Conservation (phyloP, 37 sponge, comb jelly and placozoan species). For the Cliona cf. orientalis region DNA sequence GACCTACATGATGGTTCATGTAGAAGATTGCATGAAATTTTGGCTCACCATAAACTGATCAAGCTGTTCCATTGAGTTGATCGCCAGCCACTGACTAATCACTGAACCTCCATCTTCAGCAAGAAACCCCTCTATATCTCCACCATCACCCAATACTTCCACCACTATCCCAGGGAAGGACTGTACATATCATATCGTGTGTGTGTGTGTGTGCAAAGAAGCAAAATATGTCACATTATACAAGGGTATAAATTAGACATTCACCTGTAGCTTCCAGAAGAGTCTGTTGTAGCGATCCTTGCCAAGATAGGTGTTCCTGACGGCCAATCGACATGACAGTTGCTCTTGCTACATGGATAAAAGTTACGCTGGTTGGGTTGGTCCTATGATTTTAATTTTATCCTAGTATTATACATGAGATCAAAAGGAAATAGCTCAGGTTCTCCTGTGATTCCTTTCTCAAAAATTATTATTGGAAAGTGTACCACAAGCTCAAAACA, state of each 20-base stretch:
- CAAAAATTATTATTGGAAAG: background rate
- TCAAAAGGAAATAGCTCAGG: background rate
- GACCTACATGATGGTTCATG: too few species aligned
- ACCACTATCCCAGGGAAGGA: constrained; percentile 1
- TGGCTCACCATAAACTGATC: background rate
- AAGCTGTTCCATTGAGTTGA: constrained; percentile 4
- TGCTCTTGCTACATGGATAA: background rate
- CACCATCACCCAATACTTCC: background rate
- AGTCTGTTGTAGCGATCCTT: constrained; percentile 42
- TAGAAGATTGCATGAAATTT: too few species aligned
- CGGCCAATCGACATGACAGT: background rate
- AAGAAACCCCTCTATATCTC: background rate
- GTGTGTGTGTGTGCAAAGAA: background rate
- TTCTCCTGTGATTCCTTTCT: background rate
- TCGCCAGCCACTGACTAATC: background rate
- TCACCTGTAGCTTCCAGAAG: constrained; percentile 61
- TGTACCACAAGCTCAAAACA: background rate
- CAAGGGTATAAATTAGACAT: background rate
- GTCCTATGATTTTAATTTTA: background rate
- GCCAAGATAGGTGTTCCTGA: constrained; percentile 40
- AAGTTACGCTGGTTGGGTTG: background rate
- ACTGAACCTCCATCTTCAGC: background rate
- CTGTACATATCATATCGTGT: background rate
- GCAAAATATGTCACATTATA: background rate
- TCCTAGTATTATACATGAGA: too few species aligned